Evolutionary conservation across 2,797 vertebrate genomes (phyloP).

Genomic region (Luscinia megarhynchos): DNA sequence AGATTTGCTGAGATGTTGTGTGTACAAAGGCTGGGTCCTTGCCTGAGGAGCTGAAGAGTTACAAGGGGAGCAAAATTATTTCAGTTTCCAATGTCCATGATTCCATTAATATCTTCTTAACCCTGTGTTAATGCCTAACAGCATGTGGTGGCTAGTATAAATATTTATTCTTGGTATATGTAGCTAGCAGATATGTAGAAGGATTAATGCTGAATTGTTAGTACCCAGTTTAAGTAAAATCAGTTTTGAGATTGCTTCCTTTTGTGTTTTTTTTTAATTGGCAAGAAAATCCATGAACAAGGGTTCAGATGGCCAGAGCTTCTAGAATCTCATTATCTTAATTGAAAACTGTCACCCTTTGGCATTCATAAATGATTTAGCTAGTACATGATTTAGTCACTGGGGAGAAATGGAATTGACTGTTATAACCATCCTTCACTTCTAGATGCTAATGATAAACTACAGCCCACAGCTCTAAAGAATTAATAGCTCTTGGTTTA

Average conservation of each 20-base stretch:
- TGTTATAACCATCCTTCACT: slow-evolving; percentile 3
- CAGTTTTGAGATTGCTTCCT: not conserved
- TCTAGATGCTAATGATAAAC: slow-evolving; percentile 11
- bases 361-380: slow-evolving; percentile 30
- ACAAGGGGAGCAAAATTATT: not conserved
- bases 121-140: not conserved
- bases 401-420: slow-evolving; percentile 20
- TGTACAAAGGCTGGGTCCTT: not conserved
- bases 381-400: not conserved
- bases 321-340: slow-evolving; percentile 59
- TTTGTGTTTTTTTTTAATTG: not conserved
- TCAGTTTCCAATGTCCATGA: not conserved
- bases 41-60: not conserved
- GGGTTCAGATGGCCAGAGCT: slow-evolving; percentile 24
- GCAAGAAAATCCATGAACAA: not conserved
- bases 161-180: not conserved
- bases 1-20: not conserved
- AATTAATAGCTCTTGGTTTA: slow-evolving; percentile 5
- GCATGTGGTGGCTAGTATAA: not conserved
- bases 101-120: not conserved
- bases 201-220: not conserved
- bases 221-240: not conserved
- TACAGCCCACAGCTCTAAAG: not conserved
- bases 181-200: not conserved
- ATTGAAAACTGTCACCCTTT: slow-evolving; percentile 46